These are phyloP conservation scores for Eupelmus urozonus DNA, from an alignment of 2,888 invertebrate genomes.

Conservation along the genomic window DNA sequence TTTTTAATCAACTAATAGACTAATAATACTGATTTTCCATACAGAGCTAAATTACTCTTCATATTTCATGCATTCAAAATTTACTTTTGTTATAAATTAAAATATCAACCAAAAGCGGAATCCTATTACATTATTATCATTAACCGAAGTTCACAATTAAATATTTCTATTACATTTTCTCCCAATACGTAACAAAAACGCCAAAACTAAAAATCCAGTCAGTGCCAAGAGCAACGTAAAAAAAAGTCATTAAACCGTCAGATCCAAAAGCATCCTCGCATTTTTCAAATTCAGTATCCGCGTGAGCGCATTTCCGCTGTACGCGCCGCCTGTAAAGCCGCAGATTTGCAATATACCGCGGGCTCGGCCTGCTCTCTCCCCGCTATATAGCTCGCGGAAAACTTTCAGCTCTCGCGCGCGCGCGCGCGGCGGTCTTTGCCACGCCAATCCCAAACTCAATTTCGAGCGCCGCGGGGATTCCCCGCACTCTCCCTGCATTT, in stretches of 20 bases:
- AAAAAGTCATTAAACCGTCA: neutral
- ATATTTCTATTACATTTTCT: no score
- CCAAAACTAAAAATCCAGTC: no score
- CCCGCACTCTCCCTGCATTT: slow-evolving; percentile 15
- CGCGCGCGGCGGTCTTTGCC: neutral
- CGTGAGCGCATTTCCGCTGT: neutral
- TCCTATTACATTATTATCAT: no score
- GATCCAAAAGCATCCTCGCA: slow-evolving; percentile 1
- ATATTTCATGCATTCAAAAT: no score
- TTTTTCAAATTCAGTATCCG: slow-evolving; percentile 12
- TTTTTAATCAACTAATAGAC: no score
- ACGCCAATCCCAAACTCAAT: slow-evolving; percentile 46
- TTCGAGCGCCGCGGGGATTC: slow-evolving; percentile 21
- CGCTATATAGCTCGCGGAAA: neutral
- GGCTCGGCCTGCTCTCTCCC: neutral
- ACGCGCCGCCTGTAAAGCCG: neutral
- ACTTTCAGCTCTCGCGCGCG: slow-evolving; percentile 2
- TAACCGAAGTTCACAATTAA: no score
- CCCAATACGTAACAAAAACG: no score
- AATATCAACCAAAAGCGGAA: no score
- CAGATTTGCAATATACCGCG: slow-evolving; percentile 22
- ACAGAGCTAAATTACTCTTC: no score
- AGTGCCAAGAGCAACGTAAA: no score
- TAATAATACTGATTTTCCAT: no score
- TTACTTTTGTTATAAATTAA: no score